Base-by-base conservation (phyloP, 2,888 invertebrate species). In the Aspidiotus destructor region DNA sequence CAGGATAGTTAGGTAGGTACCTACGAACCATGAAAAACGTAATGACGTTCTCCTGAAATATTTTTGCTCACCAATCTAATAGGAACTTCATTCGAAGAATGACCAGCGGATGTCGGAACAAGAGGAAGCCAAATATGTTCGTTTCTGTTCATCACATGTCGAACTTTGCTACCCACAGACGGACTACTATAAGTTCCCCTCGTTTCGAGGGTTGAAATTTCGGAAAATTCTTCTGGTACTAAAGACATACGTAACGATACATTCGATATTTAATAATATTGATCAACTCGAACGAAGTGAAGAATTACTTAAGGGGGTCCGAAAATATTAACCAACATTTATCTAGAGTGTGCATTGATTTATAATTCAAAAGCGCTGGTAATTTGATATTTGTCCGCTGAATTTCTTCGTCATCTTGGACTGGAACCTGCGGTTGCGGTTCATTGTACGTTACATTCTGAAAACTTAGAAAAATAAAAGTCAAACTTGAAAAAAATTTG, bases 201-300 rank as follows among this genome's bases (percentile, higher is more conserved):
- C 28, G 28, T 28, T 28, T 28, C 5, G 28, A 28, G 58, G n/a
- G 60, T 28, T 40, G 28, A 5, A 28, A 67, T 58, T 48, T 67
- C 67, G 7, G 53, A 63, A 67, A 67, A 67, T 67, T 67, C 67
- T 67, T 67, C 67, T 40, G 67, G 67, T 40, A 67, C 67, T 67
- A 48, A 58, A 58, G 40, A 28, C 17, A 55, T 55, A 55, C n/a
- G 11, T 2, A 11, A n/a, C 1, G 1, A 52, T 52, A 52, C 52
- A 52, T 52, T 1, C 5, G 5, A 11, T 5, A 52, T 52, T 13
- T 52, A 5, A 52, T 5, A 52, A n/a, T 3, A n/a, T 13, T 52
- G 5, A n/a, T n/a, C 5, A 52, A n/a, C 13, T 52, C 11, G 11
- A 3, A 52, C 11, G 3, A n/a, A n/a, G 5, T 52, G 5, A 52